Evolutionary conservation across 1,140 invertebrate genomes (phyloP).

Genomic region (Coboldia fuscipes): DNA sequence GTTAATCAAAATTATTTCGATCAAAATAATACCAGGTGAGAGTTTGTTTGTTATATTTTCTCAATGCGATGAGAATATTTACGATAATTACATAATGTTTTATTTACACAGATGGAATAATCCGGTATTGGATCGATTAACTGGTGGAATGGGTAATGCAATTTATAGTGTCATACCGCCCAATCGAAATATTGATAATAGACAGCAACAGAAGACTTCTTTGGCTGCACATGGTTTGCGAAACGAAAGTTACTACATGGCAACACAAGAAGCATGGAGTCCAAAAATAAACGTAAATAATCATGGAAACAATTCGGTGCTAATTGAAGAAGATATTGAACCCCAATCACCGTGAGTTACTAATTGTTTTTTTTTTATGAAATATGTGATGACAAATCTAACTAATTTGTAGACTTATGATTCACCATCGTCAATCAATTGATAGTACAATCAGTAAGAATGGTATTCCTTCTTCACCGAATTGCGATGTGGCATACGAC

Average conservation of each 20-base stretch:
- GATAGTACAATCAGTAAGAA: too few relatives aligned
- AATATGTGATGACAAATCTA: too few relatives aligned
- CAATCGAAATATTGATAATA: constrained; percentile 1
- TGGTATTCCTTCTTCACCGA: constrained; percentile 1
- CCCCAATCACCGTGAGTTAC: constrained; percentile 18
- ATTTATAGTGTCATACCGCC: neutral
- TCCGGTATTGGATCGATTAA: constrained; percentile 67
- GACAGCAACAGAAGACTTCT: neutral
- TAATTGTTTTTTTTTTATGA: neutral
- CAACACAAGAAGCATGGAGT: constrained; percentile 28
- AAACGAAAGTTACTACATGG: constrained; percentile 76
- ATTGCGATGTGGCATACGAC: constrained; percentile 44
- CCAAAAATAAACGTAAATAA: constrained; percentile 10
- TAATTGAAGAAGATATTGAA: constrained; percentile 44
- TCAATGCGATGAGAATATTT: too few relatives aligned
- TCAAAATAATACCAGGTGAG: too few relatives aligned
- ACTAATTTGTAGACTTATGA: too few relatives aligned
- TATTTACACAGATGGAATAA: constrained; percentile 27
- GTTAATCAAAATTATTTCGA: too few relatives aligned
- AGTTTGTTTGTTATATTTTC: too few relatives aligned
- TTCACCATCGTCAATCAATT: too few relatives aligned
- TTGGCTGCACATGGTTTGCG: constrained; percentile 22
- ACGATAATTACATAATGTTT: too few relatives aligned
- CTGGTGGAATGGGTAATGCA: constrained; percentile 33
- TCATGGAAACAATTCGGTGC: constrained; percentile 21